phyloP scores from a whole-genome alignment of 2,888 invertebrate genomes.

The Dugesia japonica region DNA sequence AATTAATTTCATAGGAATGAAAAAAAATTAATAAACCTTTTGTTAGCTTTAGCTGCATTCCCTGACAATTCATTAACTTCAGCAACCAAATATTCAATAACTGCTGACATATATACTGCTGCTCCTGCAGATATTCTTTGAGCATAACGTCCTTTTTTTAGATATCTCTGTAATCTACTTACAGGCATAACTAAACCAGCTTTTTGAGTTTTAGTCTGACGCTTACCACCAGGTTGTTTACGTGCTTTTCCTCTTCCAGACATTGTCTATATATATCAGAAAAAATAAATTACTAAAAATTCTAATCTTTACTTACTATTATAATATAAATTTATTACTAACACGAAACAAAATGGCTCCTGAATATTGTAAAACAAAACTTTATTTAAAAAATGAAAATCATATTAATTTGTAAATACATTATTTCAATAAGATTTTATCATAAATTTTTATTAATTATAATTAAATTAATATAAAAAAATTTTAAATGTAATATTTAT shows the following conservation, averaged over 20 bases:
- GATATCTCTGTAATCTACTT: slow-evolving; percentile 28
- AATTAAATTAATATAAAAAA: no score
- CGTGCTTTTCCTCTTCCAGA: slow-evolving; percentile 33
- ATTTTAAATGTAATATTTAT: no score
- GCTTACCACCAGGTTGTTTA: slow-evolving; percentile 26
- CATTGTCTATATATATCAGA: background rate
- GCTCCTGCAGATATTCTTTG: slow-evolving; percentile 26
- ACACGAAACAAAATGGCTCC: slow-evolving; percentile 8
- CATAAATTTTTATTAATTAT: no score
- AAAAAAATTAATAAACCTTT: slow-evolving; percentile 17
- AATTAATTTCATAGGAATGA: background rate
- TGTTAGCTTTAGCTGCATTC: slow-evolving; percentile 30
- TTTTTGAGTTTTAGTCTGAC: slow-evolving; percentile 22
- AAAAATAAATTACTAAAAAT: background rate
- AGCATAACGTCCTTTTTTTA: slow-evolving; percentile 29
- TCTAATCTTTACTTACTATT: background rate
- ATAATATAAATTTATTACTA: background rate
- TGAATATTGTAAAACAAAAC: background rate
- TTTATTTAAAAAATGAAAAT: no score
- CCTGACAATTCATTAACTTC: slow-evolving; percentile 31
- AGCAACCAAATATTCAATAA: slow-evolving; percentile 32
- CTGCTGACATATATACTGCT: slow-evolving; percentile 28
- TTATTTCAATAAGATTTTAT: no score
- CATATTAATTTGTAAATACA: no score
- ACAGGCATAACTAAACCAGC: slow-evolving; percentile 32